Conservation (phyloP, 2,797 vertebrate genomes). For the Oophaga sylvatica region DNA sequence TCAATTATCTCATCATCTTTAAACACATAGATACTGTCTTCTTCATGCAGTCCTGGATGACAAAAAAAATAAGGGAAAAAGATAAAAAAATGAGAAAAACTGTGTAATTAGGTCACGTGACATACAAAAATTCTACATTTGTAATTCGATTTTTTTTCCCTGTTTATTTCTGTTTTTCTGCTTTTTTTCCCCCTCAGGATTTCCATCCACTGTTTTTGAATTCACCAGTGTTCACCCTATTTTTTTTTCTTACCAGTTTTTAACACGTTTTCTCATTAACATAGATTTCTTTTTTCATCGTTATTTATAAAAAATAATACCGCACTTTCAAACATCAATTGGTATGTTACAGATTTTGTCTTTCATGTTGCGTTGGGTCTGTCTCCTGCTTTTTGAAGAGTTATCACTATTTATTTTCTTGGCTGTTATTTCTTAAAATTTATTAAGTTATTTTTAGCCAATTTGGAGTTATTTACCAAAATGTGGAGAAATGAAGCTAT, state of each 20-base stretch:
- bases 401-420: neutral
- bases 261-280: neutral
- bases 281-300: neutral
- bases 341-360: neutral
- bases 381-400: neutral
- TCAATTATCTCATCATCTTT: constrained; percentile 89
- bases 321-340: neutral
- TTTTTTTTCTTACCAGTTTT: neutral
- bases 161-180: neutral
- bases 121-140: neutral
- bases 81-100: neutral
- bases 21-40: constrained; percentile 90
- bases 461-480: neutral
- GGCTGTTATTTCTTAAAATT: neutral
- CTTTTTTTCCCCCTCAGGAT: neutral
- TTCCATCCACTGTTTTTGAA: neutral
- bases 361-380: neutral
- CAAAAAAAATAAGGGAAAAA: neutral
- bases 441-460: neutral
- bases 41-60: constrained; percentile 82
- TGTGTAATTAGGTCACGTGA: no score
- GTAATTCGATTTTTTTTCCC: neutral
- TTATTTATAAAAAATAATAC: neutral
- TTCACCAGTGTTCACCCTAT: neutral
- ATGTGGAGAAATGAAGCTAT: neutral